Evolutionary conservation across 2,797 vertebrate species (phyloP).

Genomic region (Poeciliopsis presidionis): DNA sequence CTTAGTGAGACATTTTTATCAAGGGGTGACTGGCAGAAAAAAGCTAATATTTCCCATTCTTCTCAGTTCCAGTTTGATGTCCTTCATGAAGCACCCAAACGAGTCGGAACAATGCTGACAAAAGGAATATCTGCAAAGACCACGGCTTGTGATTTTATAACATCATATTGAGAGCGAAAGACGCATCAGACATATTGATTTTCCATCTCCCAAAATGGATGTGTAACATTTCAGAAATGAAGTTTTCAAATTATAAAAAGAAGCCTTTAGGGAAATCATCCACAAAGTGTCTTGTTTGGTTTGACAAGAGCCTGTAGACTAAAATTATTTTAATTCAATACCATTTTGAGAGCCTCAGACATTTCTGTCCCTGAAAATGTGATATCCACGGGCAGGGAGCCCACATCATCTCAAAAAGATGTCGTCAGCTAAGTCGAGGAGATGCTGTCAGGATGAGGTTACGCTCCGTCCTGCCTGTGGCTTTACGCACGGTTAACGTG

Average conservation of each 20-base stretch:
- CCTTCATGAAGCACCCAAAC: constrained; percentile 9
- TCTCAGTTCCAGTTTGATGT: neutral
- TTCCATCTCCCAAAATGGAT: constrained; percentile 53
- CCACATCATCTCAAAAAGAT: constrained; percentile 45
- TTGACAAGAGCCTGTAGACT: constrained; percentile 39
- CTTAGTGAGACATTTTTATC: neutral
- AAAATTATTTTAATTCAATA: constrained; percentile 57
- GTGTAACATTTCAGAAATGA: constrained; percentile 51
- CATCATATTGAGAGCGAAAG: constrained; percentile 42
- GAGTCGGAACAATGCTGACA: constrained; percentile 10
- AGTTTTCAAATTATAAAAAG: constrained; percentile 36
- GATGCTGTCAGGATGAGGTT: constrained; percentile 62
- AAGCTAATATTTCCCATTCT: neutral
- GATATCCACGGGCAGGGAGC: constrained; percentile 44
- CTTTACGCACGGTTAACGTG: constrained; percentile 35
- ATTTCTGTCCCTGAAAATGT: constrained; percentile 49
- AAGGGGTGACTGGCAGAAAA: neutral
- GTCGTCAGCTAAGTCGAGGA: constrained; percentile 52
- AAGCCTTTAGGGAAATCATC: constrained; percentile 29
- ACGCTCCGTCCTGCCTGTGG: constrained; percentile 40
- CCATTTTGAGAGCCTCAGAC: constrained; percentile 26
- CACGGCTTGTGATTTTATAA: neutral
- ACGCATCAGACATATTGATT: constrained; percentile 49
- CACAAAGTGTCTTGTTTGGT: constrained; percentile 39
- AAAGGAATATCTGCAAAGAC: constrained; percentile 18